Conservation (phyloP, 2,113 vertebrate species). For the Diadophis punctatus region DNA sequence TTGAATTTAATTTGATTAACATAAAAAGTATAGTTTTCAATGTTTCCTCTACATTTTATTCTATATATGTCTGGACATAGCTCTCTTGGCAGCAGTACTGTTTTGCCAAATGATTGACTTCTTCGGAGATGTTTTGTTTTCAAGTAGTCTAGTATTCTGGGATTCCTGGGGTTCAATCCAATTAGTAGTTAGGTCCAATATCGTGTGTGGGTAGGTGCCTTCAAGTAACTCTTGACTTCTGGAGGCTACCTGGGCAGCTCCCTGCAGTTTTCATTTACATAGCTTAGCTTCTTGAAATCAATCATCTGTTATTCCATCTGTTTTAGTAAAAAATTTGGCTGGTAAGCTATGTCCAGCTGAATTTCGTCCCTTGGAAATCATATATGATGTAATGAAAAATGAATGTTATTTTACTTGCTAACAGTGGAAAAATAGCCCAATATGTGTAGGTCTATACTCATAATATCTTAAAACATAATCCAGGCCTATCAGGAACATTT, state of each 20-base stretch:
- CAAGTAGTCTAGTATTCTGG: not conserved
- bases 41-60: not conserved
- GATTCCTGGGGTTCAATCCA: not conserved
- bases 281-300: not conserved
- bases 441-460: not conserved
- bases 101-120: not conserved
- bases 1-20: not conserved
- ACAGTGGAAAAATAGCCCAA: not conserved
- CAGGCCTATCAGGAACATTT: not conserved
- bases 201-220: not conserved
- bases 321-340: not conserved
- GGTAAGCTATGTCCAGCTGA: not conserved
- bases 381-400: not conserved
- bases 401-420: not conserved
- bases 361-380: not conserved
- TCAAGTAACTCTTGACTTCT: not conserved
- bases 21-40: not conserved
- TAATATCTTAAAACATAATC: not conserved
- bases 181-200: not conserved
- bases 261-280: not conserved
- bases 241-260: not conserved
- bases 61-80: not conserved
- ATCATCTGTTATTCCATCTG: not conserved
- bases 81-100: not conserved
- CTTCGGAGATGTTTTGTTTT: not conserved